A percentile compares a stretch with the other conserved stretches of the same genome.
These are phyloP conservation scores for Chymomyza caudatula DNA, from an alignment of 2,888 invertebrate species.

Conservation along the genomic window DNA sequence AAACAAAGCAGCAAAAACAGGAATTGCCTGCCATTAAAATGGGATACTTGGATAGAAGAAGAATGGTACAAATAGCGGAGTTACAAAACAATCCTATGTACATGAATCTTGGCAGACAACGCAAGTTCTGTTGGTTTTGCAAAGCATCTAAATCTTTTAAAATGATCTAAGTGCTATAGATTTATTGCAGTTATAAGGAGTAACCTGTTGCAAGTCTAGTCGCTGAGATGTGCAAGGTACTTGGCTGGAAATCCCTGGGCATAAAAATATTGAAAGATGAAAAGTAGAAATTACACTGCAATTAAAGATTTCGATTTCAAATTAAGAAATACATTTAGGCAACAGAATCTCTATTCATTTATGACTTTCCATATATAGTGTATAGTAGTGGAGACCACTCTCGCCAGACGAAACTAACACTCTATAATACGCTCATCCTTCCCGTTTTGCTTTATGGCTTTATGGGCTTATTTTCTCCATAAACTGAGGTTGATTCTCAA, in stretches of 20 bases:
- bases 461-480: no score
- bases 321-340: no score
- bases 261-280: no score
- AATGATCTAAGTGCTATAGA: neutral
- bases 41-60: neutral
- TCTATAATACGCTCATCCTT: no score
- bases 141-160: neutral
- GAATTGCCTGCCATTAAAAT: neutral
- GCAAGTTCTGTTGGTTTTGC: neutral
- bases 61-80: neutral
- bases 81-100: neutral
- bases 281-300: neutral
- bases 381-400: no score
- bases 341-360: no score
- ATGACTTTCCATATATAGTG: no score
- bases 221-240: neutral
- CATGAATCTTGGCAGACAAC: neutral
- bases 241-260: neutral
- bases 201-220: no score
- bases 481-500: no score
- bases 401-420: no score
- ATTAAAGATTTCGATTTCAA: no score
- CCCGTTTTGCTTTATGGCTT: no score
- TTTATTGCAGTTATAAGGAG: neutral
- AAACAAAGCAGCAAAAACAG: neutral